phyloP scores from a whole-genome alignment of 2,888 invertebrate genomes.

The Andrena praecox region DNA sequence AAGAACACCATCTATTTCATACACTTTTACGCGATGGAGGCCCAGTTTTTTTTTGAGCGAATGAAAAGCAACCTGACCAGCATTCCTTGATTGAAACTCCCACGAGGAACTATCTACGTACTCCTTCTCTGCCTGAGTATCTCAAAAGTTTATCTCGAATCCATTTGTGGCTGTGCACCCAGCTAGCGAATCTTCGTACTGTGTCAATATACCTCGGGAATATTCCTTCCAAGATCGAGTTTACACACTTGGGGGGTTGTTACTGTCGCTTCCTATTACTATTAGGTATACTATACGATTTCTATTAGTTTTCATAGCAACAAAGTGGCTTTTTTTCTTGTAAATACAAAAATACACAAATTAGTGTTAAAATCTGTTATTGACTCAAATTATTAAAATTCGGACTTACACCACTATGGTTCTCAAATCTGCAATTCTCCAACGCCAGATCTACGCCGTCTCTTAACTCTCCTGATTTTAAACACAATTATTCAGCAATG shows the following conservation, averaged over 20 bases:
- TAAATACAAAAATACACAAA: no score
- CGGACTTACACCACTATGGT: no score
- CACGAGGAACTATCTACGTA: conserved; percentile 5
- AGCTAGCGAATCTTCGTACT: neutral
- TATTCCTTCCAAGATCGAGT: conserved; percentile 3
- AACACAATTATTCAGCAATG: no score
- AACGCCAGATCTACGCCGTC: no score
- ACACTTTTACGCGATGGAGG: neutral
- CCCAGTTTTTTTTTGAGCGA: neutral
- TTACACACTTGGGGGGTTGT: neutral
- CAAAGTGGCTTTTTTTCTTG: no score
- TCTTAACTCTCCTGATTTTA: no score
- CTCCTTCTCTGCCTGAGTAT: neutral
- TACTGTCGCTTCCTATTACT: neutral
- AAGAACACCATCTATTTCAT: neutral
- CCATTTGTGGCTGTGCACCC: conserved; percentile 11
- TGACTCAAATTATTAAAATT: no score
- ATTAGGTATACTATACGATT: neutral
- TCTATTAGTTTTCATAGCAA: neutral
- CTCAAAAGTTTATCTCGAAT: conserved; percentile 9
- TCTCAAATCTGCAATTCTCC: no score
- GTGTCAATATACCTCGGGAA: neutral
- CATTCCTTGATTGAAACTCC: conserved; percentile 5
- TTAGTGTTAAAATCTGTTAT: no score
- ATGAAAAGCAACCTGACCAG: conserved; percentile 19